phyloP scores from a whole-genome alignment of 1,140 invertebrate species.

The Aphaenogaster rudis region DNA sequence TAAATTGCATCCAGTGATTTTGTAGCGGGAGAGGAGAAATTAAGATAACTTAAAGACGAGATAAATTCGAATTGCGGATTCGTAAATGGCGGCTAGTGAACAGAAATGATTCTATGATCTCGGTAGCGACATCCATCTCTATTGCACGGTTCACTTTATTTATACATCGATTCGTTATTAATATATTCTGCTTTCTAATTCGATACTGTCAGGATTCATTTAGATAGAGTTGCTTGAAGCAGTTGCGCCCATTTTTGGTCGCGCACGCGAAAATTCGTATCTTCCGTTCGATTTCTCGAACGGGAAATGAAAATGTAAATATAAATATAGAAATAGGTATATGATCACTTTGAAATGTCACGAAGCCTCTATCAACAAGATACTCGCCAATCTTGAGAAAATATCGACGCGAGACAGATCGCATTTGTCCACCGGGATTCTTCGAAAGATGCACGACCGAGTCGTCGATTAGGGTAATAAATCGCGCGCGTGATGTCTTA shows the following conservation, averaged over 20 bases:
- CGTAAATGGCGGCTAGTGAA: background rate
- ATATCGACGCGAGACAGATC: background rate
- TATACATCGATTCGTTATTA: constrained; percentile 71
- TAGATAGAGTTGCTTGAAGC: constrained; percentile 30
- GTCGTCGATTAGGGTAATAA: background rate
- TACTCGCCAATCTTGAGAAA: background rate
- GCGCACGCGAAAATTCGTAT: background rate
- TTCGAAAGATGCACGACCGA: background rate
- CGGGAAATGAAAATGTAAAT: background rate
- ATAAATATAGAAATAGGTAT: background rate
- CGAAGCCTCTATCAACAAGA: background rate
- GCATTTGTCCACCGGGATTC: background rate
- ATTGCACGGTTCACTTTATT: constrained; percentile 73
- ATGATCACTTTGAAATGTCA: background rate
- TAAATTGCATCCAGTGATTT: background rate
- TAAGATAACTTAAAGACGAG: background rate
- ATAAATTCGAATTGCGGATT: background rate
- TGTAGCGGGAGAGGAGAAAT: background rate
- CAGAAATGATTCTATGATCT: background rate
- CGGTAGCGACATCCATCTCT: background rate
- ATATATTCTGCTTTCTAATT: constrained; percentile 59
- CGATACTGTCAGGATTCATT: constrained; percentile 55
- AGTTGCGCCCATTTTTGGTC: background rate
- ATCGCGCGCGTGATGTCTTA: background rate
- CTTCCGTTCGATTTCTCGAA: background rate